Conservation (phyloP, 2,888 invertebrate genomes). For the Antitype chi region DNA sequence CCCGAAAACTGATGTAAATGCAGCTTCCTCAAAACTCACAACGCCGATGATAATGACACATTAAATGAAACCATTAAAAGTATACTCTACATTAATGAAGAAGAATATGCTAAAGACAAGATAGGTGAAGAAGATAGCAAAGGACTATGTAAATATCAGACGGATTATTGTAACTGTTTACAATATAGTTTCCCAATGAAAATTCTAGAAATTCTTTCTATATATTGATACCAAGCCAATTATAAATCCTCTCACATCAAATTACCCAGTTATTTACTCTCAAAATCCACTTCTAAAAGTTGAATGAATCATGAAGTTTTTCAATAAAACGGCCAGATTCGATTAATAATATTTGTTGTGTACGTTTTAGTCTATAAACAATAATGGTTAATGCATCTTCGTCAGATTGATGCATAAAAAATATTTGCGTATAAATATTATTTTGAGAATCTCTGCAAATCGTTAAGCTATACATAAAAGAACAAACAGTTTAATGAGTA, state of each 20-base stretch:
- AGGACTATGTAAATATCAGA: neutral
- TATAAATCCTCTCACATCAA: constrained; percentile 28
- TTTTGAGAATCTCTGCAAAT: constrained; percentile 18
- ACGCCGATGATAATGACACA: too few species aligned
- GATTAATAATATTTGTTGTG: constrained; percentile 47
- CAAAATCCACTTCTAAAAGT: constrained; percentile 41
- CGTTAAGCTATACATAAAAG: neutral
- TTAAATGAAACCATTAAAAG: neutral
- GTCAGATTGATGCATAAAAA: constrained; percentile 29
- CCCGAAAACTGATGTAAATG: neutral
- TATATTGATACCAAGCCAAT: constrained; percentile 45
- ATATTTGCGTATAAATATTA: constrained; percentile 25
- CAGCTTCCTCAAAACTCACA: neutral
- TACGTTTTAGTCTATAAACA: constrained; percentile 35
- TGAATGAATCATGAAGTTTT: constrained; percentile 47
- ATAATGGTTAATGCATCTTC: constrained; percentile 30
- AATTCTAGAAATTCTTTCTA: constrained; percentile 24
- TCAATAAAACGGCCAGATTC: constrained; percentile 17
- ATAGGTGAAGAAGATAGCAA: neutral
- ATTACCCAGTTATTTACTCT: constrained; percentile 48
- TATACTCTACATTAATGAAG: neutral
- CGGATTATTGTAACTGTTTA: neutral
- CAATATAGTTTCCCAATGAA: neutral
- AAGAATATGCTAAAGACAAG: neutral
- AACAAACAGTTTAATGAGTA: constrained; percentile 19